These are phyloP conservation scores for Rhynchomys soricoides DNA, from an alignment of 2,113 vertebrate species.

Conservation along the genomic window DNA sequence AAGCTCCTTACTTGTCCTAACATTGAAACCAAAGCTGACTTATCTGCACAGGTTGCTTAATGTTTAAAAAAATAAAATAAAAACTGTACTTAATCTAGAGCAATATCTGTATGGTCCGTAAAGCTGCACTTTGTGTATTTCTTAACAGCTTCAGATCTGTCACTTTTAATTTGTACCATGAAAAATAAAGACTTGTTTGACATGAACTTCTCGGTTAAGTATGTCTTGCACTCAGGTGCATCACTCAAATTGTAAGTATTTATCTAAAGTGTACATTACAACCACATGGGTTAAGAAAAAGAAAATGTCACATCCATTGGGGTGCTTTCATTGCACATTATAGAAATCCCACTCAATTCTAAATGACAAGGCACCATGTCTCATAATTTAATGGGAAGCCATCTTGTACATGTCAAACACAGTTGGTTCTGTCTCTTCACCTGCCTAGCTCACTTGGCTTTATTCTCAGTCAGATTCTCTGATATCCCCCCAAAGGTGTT, in stretches of 20 bases:
- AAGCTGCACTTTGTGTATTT: conserved; percentile 99
- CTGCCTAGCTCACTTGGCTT: not conserved
- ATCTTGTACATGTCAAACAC: not conserved
- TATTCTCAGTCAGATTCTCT: not conserved
- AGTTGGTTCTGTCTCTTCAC: not conserved
- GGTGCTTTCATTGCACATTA: not conserved
- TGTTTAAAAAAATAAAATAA: conserved; percentile 88
- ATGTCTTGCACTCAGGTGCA: conserved; percentile 82
- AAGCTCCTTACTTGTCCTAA: conserved; percentile 91
- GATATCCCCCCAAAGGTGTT: not conserved
- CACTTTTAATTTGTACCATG: conserved; percentile 99
- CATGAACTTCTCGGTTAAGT: conserved; percentile 87
- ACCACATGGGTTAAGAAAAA: not conserved
- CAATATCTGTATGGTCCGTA: conserved; percentile 99
- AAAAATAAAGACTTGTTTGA: conserved; percentile 99
- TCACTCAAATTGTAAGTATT: conserved; percentile 77
- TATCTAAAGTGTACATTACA: conserved; percentile 66
- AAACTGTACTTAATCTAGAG: conserved; percentile 98
- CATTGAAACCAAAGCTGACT: conserved; percentile 99
- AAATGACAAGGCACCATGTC: not conserved
- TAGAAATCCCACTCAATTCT: conserved; percentile 15
- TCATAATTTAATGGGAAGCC: not conserved
- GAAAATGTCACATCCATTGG: not conserved
- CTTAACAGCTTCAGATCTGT: conserved; percentile 98
- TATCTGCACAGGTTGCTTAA: conserved; percentile 97